Base-by-base conservation (phyloP, 2,113 vertebrate species). In the Platanista minor region DNA sequence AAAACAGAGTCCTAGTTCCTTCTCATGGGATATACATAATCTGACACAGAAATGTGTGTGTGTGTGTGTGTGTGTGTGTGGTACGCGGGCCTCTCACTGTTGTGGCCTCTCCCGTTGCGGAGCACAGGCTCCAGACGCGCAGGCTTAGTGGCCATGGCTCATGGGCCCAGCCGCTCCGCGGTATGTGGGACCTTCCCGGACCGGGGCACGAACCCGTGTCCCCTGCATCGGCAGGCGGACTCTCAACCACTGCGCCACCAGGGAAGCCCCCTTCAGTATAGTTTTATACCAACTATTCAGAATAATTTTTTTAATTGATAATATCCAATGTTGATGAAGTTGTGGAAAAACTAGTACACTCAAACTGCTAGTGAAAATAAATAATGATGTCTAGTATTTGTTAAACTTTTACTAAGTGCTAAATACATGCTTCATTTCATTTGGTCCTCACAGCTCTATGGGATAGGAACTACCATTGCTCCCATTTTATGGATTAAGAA, bases 261-360 rank as follows among this genome's bases (percentile, higher is more conserved):
- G n/a, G n/a, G n/a, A n/a, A n/a, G n/a, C n/a, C n/a, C n/a, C n/a
- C 23, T 52, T 87, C 33, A 80, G 46, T 75, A 71, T 46, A 77
- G 31, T 87, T 96, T 95, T 87, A 72, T 59, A n/a, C 20, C 59
- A 94, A 81, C 54, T 78, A 71, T 90, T 92, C 87, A 77, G 62
- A 96, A 77, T 77, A 83, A 66, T 39, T 23, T 8, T 90, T 97
- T n/a, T 91, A 93, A 96, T 81, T 85, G 78, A 29, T 39, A 62
- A 74, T 81, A 85, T 64, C 36, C 52, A 85, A 69, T 85, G 17
- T 87, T 91, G 49, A 85, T 77, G 39, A 92, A 52, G 46, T 71
- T 93, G 49, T 84, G 18, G 59, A 81, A 94, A 93, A 84, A 66
- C 54, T 67, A 43, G n/a, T 54, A 69, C 25, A 91, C 11, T n/a